Evolutionary conservation across 1,140 invertebrate genomes (phyloP), one percentile per base, ranked within the genome.

Genomic region (Penaeus chinensis): DNA sequence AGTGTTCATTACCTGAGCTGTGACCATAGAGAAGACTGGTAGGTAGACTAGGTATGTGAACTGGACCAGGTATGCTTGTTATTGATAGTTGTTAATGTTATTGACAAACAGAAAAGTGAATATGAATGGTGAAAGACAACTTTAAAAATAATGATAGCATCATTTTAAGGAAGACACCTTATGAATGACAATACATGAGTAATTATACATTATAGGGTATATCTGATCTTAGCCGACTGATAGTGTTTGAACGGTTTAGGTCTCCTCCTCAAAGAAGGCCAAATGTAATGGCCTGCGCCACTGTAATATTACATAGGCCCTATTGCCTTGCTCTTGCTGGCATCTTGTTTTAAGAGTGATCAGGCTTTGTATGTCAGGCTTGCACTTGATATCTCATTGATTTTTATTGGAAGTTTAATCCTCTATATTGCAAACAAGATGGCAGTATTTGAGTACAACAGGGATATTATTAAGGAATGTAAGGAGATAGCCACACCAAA

Each of bases 401-500:
- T 78, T 82, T 80, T 65, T 76, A 54, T 74, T 60, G 82, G 77
- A 87, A 71, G 27, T 71, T 61, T 63, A 83, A 20, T 82, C 22
- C 63, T 77, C 82, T 81, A 71, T n/a, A 76, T 61, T 71, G 79
- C 76, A 87, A 87, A 87, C 85, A 87, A 87, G 85, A 87, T 87
- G 85, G 80, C 85, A 87, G 80, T 82, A 78, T 61, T 74, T 78
- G 85, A 87, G 85, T 84, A 81, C 82, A 88, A 88, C 81, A 88
- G 87, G 87, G 87, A 88, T 88, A 88, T 84, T 88, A 69, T 84
- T 88, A 88, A 88, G 87, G 82, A 77, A 84, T 65, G 82, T 88
- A 83, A 88, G 82, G 87, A 82, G 86, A 83, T 88, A 88, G 87
- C 82, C 87, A 88, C 87, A 88, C 87, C 87, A 88, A 88, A 88